Conservation (phyloP, 1,140 invertebrate genomes). For the Drosophila santomea region DNA sequence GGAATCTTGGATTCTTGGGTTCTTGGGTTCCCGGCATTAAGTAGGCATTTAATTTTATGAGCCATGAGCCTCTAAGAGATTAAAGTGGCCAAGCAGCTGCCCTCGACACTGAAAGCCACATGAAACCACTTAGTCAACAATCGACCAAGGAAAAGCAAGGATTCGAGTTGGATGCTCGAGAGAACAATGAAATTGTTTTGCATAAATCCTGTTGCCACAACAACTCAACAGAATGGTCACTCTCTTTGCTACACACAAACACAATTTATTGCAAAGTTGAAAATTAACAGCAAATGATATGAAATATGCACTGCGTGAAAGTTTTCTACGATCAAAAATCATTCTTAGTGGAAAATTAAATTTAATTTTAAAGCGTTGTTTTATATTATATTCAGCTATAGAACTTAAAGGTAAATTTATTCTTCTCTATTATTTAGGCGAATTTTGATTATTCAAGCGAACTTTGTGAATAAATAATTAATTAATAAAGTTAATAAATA, state of each 20-base stretch:
- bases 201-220: conserved; percentile 59
- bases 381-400: too few species aligned
- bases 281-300: too few species aligned
- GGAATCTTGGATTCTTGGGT: too few species aligned
- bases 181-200: conserved; percentile 68
- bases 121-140: conserved; percentile 43
- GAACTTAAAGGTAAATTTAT: too few species aligned
- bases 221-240: conserved; percentile 24
- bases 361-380: too few species aligned
- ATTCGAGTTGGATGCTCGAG: conserved; percentile 31
- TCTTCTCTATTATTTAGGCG: too few species aligned
- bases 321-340: not conserved
- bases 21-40: conserved; percentile 1
- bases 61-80: conserved; percentile 36
- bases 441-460: too few species aligned
- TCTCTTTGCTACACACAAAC: conserved; percentile 8
- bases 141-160: conserved; percentile 19
- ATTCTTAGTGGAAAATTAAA: too few species aligned
- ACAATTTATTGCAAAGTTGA: not conserved
- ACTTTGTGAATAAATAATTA: too few species aligned
- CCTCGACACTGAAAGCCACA: conserved; percentile 6
- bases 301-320: not conserved
- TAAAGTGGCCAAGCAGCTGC: conserved; percentile 18
- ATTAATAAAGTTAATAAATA: too few species aligned
- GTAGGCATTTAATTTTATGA: conserved; percentile 54